Evolutionary conservation across 2,797 vertebrate species (phyloP).

Genomic region (Chaenodraco wilsoni): DNA sequence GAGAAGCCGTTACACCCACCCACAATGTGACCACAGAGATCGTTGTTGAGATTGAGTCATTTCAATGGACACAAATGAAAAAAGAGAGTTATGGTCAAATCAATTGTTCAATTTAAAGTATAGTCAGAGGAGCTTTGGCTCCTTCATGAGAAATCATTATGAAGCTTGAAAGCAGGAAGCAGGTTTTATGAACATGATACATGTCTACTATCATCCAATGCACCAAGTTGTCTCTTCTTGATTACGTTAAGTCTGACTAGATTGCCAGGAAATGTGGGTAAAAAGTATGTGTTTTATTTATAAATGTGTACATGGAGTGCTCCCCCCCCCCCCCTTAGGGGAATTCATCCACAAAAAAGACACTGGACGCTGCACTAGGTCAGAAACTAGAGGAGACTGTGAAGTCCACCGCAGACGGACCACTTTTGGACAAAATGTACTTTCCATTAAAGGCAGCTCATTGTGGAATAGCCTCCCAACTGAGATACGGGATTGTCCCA

Average conservation of each 20-base stretch:
- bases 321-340: too few relatives aligned
- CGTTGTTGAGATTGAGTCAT: constrained; percentile 1
- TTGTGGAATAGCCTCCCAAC: too few relatives aligned
- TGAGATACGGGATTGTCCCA: too few relatives aligned
- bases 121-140: background rate
- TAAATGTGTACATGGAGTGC: too few relatives aligned
- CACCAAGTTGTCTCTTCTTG: background rate
- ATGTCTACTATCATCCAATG: background rate
- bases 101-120: background rate
- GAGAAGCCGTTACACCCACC: background rate
- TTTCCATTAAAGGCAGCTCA: too few relatives aligned
- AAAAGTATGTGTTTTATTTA: background rate
- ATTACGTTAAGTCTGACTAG: background rate
- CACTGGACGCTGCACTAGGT: too few relatives aligned
- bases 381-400: too few relatives aligned
- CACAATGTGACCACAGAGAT: constrained; percentile 15
- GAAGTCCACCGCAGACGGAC: too few relatives aligned
- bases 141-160: background rate
- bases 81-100: background rate
- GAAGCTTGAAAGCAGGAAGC: background rate
- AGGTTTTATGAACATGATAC: background rate
- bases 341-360: too few relatives aligned
- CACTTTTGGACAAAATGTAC: too few relatives aligned
- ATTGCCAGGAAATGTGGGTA: background rate
- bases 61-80: constrained; percentile 3